phyloP scores from a whole-genome alignment of 2,797 vertebrate species.

The Hapalemur alaotrensis region DNA sequence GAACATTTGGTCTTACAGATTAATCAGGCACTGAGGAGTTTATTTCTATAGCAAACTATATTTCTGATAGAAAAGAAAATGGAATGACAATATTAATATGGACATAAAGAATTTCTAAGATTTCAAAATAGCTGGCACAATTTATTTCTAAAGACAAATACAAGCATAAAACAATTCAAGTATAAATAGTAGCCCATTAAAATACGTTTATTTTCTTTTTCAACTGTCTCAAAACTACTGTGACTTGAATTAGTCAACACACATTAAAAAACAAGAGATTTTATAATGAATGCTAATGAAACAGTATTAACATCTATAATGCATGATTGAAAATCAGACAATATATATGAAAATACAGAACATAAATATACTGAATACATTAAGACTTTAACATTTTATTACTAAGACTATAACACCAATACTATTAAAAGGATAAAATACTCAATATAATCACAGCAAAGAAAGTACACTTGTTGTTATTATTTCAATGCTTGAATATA shows the following conservation, averaged over 20 bases:
- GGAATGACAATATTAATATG: constrained; percentile 7
- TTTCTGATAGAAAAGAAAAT: constrained; percentile 46
- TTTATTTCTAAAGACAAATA: constrained; percentile 65
- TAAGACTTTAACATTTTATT: constrained; percentile 5
- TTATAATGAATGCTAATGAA: constrained; percentile 46
- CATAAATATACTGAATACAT: background rate
- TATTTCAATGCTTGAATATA: constrained; percentile 2
- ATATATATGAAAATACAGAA: constrained; percentile 45
- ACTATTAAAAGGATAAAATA: constrained; percentile 23
- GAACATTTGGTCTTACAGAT: background rate
- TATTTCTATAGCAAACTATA: constrained; percentile 26
- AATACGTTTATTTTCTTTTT: constrained; percentile 65
- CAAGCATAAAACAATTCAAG: constrained; percentile 57
- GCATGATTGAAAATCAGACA: constrained; percentile 24
- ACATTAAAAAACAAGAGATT: constrained; percentile 52
- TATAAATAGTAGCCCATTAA: constrained; percentile 67
- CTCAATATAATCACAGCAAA: constrained; percentile 20
- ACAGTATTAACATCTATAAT: constrained; percentile 19
- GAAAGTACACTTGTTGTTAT: background rate
- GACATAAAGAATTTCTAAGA: constrained; percentile 31
- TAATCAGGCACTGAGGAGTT: constrained; percentile 5
- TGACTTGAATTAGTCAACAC: constrained; percentile 52
- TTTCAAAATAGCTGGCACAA: constrained; percentile 54
- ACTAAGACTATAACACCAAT: background rate
- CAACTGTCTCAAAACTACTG: constrained; percentile 46